A percentile compares a stretch with the other conserved stretches of the same genome.
Conservation (phyloP, 2,797 vertebrate genomes). For the Pterois miles region DNA sequence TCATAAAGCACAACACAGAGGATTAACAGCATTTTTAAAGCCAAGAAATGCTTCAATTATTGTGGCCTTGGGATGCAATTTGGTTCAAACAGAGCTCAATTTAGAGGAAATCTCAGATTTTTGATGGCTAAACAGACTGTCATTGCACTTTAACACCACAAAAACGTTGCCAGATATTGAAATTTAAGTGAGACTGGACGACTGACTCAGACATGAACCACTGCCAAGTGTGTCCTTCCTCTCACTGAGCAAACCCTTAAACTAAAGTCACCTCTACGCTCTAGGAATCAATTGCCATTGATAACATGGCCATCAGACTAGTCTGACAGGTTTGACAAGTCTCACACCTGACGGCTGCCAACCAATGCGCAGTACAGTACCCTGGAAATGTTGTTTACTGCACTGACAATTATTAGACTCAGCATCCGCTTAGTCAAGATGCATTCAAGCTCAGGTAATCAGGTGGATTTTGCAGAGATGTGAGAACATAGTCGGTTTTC, state of each 20-base stretch:
- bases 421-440: not conserved
- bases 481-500: not conserved
- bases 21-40: not conserved
- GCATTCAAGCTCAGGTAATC: not conserved
- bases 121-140: not conserved
- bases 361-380: not conserved
- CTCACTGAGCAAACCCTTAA: not conserved
- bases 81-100: not conserved
- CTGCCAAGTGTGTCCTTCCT: constrained; percentile 1
- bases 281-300: not conserved
- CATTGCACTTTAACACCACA: not conserved
- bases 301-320: constrained; percentile 4
- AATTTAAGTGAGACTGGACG: not conserved
- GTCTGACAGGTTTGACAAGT: constrained; percentile 46
- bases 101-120: not conserved
- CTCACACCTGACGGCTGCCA: not conserved
- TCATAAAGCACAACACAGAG: not conserved
- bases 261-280: not conserved
- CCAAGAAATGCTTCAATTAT: not conserved
- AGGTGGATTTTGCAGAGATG: not conserved
- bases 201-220: not conserved
- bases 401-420: not conserved
- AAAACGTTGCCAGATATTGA: not conserved
- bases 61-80: not conserved
- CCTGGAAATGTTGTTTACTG: not conserved